Percentiles rank a stretch among this genome's conserved stretches.
Conservation (phyloP, 2,888 invertebrate species). For the Rhaphigaster nebulosa region DNA sequence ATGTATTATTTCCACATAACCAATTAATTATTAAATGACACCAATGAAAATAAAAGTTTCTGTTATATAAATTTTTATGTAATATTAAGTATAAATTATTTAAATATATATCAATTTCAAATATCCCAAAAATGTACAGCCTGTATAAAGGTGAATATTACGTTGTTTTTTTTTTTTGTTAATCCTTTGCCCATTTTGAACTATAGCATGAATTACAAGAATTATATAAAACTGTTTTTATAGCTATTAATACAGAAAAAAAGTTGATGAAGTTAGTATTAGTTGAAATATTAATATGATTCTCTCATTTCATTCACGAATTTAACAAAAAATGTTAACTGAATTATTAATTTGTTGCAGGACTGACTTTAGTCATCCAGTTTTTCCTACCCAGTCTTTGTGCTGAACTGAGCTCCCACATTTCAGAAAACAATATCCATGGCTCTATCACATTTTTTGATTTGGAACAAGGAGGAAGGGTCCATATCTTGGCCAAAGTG, state of each 20-base stretch:
- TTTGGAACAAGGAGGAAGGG: slow-evolving; percentile 57
- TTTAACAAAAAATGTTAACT: not conserved
- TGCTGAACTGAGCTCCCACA: slow-evolving; percentile 62
- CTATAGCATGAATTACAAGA: not conserved
- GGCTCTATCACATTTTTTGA: slow-evolving; percentile 61
- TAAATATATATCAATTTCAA: not conserved
- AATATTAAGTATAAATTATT: not conserved
- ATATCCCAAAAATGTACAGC: not conserved
- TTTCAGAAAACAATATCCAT: slow-evolving; percentile 63
- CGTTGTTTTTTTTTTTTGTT: not conserved
- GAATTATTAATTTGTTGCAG: not conserved
- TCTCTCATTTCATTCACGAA: not conserved
- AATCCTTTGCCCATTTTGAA: not conserved
- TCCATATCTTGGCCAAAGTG: slow-evolving; percentile 57
- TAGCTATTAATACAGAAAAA: not conserved
- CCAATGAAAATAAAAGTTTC: not conserved
- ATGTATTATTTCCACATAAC: not conserved
- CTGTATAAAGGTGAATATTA: not conserved
- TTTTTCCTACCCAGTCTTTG: slow-evolving; percentile 44
- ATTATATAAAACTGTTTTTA: not conserved
- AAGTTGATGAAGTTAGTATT: not conserved
- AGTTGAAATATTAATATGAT: not conserved
- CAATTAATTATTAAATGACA: not conserved
- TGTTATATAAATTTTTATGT: not conserved
- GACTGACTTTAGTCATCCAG: slow-evolving; percentile 16